phyloP scores from a whole-genome alignment of 1,140 invertebrate genomes.

The Parasteatoda tepidariorum region DNA sequence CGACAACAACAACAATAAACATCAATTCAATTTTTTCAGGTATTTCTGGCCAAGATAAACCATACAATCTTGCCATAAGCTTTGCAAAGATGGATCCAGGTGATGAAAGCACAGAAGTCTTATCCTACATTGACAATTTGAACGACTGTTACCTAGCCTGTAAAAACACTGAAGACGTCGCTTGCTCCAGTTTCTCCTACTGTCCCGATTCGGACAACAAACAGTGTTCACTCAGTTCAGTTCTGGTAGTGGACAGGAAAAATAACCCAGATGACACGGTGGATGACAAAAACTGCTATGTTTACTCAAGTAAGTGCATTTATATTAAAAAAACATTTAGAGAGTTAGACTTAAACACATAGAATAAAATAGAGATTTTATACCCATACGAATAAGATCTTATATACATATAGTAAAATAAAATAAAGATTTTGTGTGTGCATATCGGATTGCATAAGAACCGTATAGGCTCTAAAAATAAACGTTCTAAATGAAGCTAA shows the following conservation, averaged over 20 bases:
- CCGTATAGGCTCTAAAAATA: too few species aligned
- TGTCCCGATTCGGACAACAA: slow-evolving; percentile 20
- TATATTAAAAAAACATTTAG: too few species aligned
- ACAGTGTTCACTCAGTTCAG: slow-evolving; percentile 14
- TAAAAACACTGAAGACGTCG: slow-evolving; percentile 3
- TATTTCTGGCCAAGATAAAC: slow-evolving; percentile 34
- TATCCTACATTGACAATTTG: background rate
- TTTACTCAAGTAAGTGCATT: slow-evolving; percentile 33
- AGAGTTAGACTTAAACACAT: too few species aligned
- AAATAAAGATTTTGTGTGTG: too few species aligned
- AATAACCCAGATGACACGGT: background rate
- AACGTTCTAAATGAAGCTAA: too few species aligned
- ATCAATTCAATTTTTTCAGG: too few species aligned
- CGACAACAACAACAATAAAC: too few species aligned
- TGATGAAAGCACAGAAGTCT: background rate
- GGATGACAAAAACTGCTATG: slow-evolving; percentile 12
- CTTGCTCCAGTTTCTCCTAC: slow-evolving; percentile 46
- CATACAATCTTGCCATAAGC: slow-evolving; percentile 7
- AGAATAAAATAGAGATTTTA: too few species aligned
- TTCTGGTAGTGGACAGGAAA: background rate
- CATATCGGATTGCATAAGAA: too few species aligned
- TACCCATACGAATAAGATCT: too few species aligned
- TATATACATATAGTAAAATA: too few species aligned
- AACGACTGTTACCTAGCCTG: slow-evolving; percentile 39
- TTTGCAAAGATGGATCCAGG: background rate